A percentile compares a stretch with the other conserved stretches of the same genome.
Evolutionary conservation across 2,797 vertebrate genomes (phyloP).

Genomic region (Acomys russatus): DNA sequence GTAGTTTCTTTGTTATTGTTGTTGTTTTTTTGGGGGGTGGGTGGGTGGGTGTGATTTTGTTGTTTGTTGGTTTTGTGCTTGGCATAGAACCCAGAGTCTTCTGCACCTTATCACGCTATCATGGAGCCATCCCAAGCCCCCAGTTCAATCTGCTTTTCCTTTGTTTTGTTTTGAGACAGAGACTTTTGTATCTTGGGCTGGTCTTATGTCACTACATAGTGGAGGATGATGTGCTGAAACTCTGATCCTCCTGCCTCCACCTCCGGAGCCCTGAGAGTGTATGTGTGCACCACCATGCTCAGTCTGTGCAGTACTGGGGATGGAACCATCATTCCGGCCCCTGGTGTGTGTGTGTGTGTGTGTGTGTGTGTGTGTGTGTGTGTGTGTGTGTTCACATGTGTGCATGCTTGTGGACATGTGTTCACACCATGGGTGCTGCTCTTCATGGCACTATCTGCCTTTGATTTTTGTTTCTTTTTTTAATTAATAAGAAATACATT

Average conservation of each 20-base stretch:
- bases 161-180: not conserved
- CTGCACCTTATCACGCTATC: not conserved
- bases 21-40: not conserved
- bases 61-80: not conserved
- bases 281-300: not conserved
- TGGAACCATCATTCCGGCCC: not conserved
- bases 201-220: not conserved
- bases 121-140: not conserved
- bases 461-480: not conserved
- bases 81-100: not conserved
- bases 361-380: too few species aligned
- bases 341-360: not conserved
- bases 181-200: not conserved
- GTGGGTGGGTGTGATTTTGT: not conserved
- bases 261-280: not conserved
- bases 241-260: not conserved
- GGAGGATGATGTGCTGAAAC: not conserved
- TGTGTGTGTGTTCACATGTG: not conserved
- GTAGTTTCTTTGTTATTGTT: not conserved
- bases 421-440: not conserved
- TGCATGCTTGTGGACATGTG: not conserved
- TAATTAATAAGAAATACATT: not conserved
- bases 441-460: not conserved
- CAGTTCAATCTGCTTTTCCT: not conserved
- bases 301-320: not conserved